Conservation (phyloP, 2,888 invertebrate species). For the Dasysyrphus albostriatus region DNA sequence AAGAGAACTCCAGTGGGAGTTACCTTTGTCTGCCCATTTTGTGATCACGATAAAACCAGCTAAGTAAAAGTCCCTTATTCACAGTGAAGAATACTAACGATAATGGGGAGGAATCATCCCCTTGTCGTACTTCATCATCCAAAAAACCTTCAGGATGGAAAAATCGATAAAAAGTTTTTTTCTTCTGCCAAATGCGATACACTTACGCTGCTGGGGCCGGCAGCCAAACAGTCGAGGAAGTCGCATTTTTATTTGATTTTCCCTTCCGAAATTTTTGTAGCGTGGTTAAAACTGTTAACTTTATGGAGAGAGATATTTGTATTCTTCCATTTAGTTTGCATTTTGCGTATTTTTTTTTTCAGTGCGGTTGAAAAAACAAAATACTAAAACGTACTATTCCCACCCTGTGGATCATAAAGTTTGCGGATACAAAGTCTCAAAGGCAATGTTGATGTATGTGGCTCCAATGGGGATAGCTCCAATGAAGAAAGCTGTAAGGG, state of each 20-base stretch:
- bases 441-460: too few relatives aligned
- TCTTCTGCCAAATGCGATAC: conserved; percentile 22
- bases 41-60: conserved; percentile 5
- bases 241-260: conserved; percentile 33
- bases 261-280: not conserved
- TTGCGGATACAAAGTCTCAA: too few relatives aligned
- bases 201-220: not conserved
- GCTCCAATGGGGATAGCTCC: too few relatives aligned
- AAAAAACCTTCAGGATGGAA: conserved; percentile 6
- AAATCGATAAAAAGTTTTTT: conserved; percentile 62
- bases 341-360: not conserved
- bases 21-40: conserved; percentile 20
- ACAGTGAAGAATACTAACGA: conserved; percentile 19
- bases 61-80: conserved; percentile 49
- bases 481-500: too few relatives aligned
- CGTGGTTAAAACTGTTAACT: conserved; percentile 1
- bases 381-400: too few relatives aligned
- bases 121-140: conserved; percentile 18
- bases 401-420: too few relatives aligned
- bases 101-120: conserved; percentile 33
- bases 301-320: not conserved
- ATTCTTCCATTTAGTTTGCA: not conserved
- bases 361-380: too few relatives aligned
- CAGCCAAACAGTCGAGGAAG: conserved; percentile 34
- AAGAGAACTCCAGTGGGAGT: conserved; percentile 40